Percentiles rank a stretch among this genome's conserved stretches.
These are phyloP conservation scores for Chelonus insularis DNA, from an alignment of 1,140 invertebrate genomes.

Conservation along the genomic window DNA sequence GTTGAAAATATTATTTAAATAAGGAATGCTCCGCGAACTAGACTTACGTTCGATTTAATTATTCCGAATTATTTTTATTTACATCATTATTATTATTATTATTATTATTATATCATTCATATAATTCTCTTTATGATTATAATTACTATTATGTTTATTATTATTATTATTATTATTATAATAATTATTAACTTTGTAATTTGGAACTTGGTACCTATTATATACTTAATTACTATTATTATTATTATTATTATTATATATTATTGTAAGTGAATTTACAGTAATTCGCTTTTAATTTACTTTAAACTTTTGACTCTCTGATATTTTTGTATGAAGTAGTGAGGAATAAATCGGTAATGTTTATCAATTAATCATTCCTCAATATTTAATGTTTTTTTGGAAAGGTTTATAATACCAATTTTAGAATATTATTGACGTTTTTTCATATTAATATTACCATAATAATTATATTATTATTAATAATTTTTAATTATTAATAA, in stretches of 20 bases:
- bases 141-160: slow-evolving; percentile 9
- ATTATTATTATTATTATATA: slow-evolving; percentile 1
- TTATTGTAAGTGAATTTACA: too few relatives aligned
- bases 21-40: too few relatives aligned
- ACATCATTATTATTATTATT: too few relatives aligned
- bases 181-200: slow-evolving; percentile 24
- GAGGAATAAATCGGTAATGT: background rate
- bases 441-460: slow-evolving; percentile 39
- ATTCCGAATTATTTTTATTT: too few relatives aligned
- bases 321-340: background rate
- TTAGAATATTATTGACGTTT: slow-evolving; percentile 28
- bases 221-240: background rate
- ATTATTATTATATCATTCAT: too few relatives aligned
- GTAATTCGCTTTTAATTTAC: background rate
- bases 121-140: background rate
- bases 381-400: slow-evolving; percentile 36
- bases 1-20: too few relatives aligned
- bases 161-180: background rate
- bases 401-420: slow-evolving; percentile 42
- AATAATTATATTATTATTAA: slow-evolving; percentile 41
- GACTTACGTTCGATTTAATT: too few relatives aligned
- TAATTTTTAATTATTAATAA: slow-evolving; percentile 35
- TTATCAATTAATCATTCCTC: slow-evolving; percentile 23
- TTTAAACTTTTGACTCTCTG: slow-evolving; percentile 18
- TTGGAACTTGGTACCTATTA: too few relatives aligned